Evolutionary conservation across 1,140 invertebrate species (phyloP), one percentile per base, ranked within the genome.

Genomic region (Heliconius himera): DNA sequence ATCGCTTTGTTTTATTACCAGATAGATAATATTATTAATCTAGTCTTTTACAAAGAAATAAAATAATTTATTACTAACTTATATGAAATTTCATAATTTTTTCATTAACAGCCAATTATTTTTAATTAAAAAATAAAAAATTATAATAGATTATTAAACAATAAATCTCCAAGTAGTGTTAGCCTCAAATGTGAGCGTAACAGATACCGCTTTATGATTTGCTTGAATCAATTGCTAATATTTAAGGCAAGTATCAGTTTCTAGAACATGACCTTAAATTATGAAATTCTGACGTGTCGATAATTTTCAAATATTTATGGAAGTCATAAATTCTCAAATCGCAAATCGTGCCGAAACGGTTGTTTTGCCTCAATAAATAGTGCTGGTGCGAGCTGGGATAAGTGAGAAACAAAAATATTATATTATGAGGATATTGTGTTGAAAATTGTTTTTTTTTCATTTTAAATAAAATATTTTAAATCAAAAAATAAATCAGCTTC

Each of bases 221-320:
- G 36, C 70, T 73, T 26, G 60, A 29, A 66, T 76, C 74, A 80
- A 80, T 80, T 80, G 66, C 36, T 54, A 72, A 74, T 76, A 54
- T 80, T 73, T 56, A 73, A 73, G 70, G 70, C 60, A 66, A 66
- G 60, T 76, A 73, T 80, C 70, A 22, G 56, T 80, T 38, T 80
- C 74, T 38, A 46, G 70, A 73, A 75, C 74, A 80, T 54, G 54
- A 73, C 70, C 70, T 72, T 76, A 81, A 81, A 78, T 81, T 81
- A 81, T 78, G 73, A 78, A 74, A 78, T 70, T 66, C 60, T 49
- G 79, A 73, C 74, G 73, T 70, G 56, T 71, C 76, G 75, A 81
- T 81, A 77, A 81, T 81, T 81, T 81, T 81, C 80, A 81, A 80
- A 78, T 81, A 78, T 81, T 78, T 81, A 81, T 81, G 76, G 73